Percentiles rank a stretch among this genome's conserved stretches.
Conservation (phyloP, 2,888 invertebrate genomes). For the Vesta saturnalis region DNA sequence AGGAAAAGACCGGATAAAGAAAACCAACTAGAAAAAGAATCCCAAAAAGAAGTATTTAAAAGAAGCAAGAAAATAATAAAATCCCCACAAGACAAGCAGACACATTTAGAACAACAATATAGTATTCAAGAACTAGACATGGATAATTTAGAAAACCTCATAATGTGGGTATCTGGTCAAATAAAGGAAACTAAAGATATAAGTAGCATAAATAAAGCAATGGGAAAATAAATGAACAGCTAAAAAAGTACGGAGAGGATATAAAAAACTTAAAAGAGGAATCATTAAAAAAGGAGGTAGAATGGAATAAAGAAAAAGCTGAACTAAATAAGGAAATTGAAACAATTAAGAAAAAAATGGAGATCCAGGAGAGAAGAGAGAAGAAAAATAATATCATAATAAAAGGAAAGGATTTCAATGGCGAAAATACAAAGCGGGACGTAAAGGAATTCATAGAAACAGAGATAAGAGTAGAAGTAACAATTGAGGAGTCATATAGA, state of each 20-base stretch:
- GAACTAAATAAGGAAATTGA: too few species aligned
- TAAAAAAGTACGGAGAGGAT: too few species aligned
- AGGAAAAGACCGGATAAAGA: background rate
- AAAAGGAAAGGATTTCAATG: background rate
- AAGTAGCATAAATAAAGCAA: background rate
- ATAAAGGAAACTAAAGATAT: background rate
- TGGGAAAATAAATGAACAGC: too few species aligned
- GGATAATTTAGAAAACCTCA: background rate
- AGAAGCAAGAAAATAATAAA: too few species aligned
- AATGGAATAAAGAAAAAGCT: too few species aligned
- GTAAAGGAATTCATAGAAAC: background rate
- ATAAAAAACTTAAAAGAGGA: too few species aligned
- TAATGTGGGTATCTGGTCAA: background rate
- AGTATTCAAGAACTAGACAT: background rate
- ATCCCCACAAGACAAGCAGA: too few species aligned
- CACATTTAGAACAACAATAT: background rate
- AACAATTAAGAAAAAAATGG: background rate
- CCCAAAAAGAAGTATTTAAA: too few species aligned
- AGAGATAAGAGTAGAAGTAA: background rate
- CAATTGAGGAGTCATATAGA: too few species aligned
- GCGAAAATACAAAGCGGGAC: background rate
- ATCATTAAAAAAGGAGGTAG: too few species aligned
- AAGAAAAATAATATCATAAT: background rate
- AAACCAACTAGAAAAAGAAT: background rate
- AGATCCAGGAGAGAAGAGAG: background rate